A percentile compares a stretch with the other conserved stretches of the same genome.
These are phyloP conservation scores for Zosterops hypoxanthus DNA, from an alignment of 2,113 vertebrate genomes.

Conservation along the genomic window DNA sequence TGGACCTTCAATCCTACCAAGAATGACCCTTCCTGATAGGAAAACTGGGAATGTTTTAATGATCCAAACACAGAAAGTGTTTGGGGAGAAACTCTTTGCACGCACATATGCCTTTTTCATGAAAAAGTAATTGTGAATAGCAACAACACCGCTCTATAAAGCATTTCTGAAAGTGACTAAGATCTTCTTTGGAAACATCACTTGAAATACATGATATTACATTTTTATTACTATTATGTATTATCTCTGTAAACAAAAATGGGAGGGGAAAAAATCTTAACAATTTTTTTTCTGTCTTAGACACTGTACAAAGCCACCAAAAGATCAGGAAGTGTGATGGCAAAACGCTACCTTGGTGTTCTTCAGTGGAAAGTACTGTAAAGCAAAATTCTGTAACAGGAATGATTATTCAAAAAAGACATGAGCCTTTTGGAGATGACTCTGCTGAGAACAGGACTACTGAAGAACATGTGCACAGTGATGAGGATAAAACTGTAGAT, in stretches of 20 bases:
- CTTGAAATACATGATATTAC: neutral
- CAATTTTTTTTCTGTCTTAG: constrained; percentile 19
- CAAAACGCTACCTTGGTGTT: neutral
- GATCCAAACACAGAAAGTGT: neutral
- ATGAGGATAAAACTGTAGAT: neutral
- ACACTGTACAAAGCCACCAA: neutral
- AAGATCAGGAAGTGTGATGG: neutral
- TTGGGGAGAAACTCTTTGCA: neutral
- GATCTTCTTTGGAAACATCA: neutral
- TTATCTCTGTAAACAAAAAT: neutral
- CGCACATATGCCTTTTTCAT: neutral
- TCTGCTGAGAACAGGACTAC: neutral
- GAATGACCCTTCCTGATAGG: neutral
- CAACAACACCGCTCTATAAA: neutral
- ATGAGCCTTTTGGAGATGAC: neutral
- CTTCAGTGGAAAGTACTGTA: neutral
- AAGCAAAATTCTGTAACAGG: constrained; percentile 10
- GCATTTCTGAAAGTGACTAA: neutral
- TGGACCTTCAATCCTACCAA: neutral
- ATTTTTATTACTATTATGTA: neutral
- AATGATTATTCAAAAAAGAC: neutral
- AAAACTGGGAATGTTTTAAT: neutral
- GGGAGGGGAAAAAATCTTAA: neutral
- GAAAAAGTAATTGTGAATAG: neutral
- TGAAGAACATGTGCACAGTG: neutral